A percentile compares a stretch with the other conserved stretches of the same genome.
Evolutionary conservation across 2,888 invertebrate genomes (phyloP).

Genomic region (Caenorhabditis japonica): DNA sequence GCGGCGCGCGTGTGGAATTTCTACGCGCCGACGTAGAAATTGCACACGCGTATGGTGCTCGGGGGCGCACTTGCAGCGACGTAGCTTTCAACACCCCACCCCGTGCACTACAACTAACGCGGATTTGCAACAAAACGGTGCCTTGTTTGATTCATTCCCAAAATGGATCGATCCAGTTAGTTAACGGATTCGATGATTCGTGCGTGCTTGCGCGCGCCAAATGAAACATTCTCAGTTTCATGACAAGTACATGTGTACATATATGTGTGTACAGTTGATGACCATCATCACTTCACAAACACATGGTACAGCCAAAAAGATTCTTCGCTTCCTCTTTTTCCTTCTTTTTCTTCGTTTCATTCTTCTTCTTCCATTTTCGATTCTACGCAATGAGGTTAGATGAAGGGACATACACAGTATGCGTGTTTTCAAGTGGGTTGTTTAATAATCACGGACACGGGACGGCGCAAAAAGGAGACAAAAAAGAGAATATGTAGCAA

Average conservation of each 20-base stretch:
- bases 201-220: too few relatives aligned
- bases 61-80: too few relatives aligned
- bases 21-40: too few relatives aligned
- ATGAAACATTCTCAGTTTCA: slow-evolving; percentile 17
- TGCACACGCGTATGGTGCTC: too few relatives aligned
- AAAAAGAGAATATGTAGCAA: background rate
- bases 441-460: slow-evolving; percentile 42
- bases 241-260: slow-evolving; percentile 17
- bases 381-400: slow-evolving; percentile 36
- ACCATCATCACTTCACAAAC: slow-evolving; percentile 12
- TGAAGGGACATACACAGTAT: slow-evolving; percentile 5
- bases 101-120: too few relatives aligned
- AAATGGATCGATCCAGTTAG: too few relatives aligned
- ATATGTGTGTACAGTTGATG: slow-evolving; percentile 12
- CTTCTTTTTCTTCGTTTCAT: slow-evolving; percentile 10
- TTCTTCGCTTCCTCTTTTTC: slow-evolving; percentile 15
- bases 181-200: too few relatives aligned
- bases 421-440: slow-evolving; percentile 43
- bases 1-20: too few relatives aligned
- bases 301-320: too few relatives aligned
- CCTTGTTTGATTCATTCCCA: too few relatives aligned
- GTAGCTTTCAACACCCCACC: too few relatives aligned
- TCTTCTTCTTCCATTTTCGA: slow-evolving; percentile 8
- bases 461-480: slow-evolving; percentile 1
- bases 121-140: too few relatives aligned